phyloP scores from a whole-genome alignment of 2,113 vertebrate species.

The Ia io region DNA sequence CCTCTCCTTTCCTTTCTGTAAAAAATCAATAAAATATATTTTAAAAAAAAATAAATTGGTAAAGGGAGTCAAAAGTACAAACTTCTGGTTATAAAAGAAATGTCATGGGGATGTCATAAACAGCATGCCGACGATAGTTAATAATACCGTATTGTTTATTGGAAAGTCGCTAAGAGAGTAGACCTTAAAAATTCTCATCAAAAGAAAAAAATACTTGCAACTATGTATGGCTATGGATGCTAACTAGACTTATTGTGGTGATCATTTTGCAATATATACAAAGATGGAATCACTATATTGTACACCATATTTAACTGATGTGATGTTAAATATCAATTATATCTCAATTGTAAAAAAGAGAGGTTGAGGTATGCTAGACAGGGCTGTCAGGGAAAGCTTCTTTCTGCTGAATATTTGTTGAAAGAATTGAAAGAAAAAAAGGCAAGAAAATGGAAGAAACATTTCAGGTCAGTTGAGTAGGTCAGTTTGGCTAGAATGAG shows the following conservation, averaged over 20 bases:
- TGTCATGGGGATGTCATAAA: neutral
- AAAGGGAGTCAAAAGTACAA: neutral
- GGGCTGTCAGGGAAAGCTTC: neutral
- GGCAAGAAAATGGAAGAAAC: neutral
- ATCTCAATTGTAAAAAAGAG: neutral
- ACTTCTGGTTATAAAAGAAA: neutral
- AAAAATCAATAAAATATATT: no score
- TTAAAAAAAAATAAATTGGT: no score
- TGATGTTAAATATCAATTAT: neutral
- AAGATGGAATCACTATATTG: neutral
- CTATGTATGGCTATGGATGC: neutral
- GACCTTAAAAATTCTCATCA: neutral
- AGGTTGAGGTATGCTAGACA: no score
- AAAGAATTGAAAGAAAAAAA: constrained; percentile 35
- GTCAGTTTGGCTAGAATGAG: neutral
- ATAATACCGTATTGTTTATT: neutral
- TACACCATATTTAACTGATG: neutral
- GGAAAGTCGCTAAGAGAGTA: neutral
- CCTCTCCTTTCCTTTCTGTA: no score
- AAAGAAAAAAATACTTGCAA: neutral
- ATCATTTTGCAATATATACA: neutral
- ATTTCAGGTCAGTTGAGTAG: neutral
- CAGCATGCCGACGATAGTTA: neutral
- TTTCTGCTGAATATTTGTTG: neutral
- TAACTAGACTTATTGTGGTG: neutral